Percentiles rank a stretch among this genome's conserved stretches.
Evolutionary conservation across 2,113 vertebrate species (phyloP).

Genomic region (Beaufortia kweichowensis): DNA sequence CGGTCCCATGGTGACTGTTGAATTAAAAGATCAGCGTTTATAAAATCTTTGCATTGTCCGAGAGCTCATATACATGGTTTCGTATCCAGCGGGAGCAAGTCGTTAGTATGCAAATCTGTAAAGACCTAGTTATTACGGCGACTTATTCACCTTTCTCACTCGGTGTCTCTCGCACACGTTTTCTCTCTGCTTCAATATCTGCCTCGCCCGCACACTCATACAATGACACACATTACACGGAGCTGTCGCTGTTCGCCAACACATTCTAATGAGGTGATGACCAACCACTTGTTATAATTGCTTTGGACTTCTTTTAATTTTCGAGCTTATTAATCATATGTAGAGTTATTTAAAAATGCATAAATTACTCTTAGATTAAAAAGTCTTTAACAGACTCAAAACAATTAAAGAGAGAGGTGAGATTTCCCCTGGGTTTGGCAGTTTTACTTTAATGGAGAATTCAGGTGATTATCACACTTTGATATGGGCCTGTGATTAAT

Average conservation of each 20-base stretch:
- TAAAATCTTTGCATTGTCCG: constrained; percentile 56
- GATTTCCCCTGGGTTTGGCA: constrained; percentile 93
- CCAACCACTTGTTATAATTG: constrained; percentile 98
- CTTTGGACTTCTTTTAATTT: constrained; percentile 99
- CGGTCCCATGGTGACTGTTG: constrained; percentile 39
- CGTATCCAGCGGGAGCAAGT: constrained; percentile 71
- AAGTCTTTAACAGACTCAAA: constrained; percentile 96
- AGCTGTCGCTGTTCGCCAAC: constrained; percentile 78
- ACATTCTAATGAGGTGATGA: constrained; percentile 98
- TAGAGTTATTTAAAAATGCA: constrained; percentile 99
- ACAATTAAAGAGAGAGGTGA: constrained; percentile 99
- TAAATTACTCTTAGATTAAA: constrained; percentile 99
- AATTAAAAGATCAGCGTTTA: constrained; percentile 58
- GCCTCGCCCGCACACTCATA: constrained; percentile 52
- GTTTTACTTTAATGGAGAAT: constrained; percentile 92
- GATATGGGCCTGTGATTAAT: constrained; percentile 96
- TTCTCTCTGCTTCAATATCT: constrained; percentile 23
- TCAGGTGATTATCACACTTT: constrained; percentile 97
- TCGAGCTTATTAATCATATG: constrained; percentile 99
- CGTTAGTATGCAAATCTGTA: constrained; percentile 85
- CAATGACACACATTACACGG: constrained; percentile 66
- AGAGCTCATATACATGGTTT: constrained; percentile 44
- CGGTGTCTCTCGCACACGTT: constrained; percentile 66
- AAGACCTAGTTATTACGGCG: constrained; percentile 79
- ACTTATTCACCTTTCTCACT: constrained; percentile 76